A percentile compares a stretch with the other conserved stretches of the same genome.
phyloP scores from a whole-genome alignment of 2,797 vertebrate genomes.

The Leptodactylus fallax region DNA sequence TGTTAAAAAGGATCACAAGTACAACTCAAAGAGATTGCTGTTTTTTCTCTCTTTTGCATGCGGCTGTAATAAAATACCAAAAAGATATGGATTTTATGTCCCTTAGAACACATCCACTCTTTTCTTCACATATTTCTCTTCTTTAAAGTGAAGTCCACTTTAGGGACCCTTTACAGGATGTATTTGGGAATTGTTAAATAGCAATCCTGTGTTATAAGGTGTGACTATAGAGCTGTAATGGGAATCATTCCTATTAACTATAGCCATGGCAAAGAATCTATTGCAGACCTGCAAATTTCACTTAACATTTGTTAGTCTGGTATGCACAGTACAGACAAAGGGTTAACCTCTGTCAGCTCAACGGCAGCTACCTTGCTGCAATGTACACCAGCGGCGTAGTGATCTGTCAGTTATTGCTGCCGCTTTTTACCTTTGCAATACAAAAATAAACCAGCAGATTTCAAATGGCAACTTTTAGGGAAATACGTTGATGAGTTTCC shows the following conservation, averaged over 20 bases:
- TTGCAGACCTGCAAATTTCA: background rate
- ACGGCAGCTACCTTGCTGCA: too few relatives aligned
- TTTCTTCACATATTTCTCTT: background rate
- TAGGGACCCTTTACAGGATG: background rate
- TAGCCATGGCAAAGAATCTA: background rate
- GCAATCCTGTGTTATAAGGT: too few relatives aligned
- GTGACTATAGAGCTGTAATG: too few relatives aligned
- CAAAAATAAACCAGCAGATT: too few relatives aligned
- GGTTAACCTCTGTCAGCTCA: too few relatives aligned
- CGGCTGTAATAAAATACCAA: slow-evolving; percentile 43
- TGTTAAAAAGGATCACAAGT: slow-evolving; percentile 77
- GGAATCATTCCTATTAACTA: background rate
- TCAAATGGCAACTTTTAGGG: too few relatives aligned
- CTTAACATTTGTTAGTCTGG: background rate
- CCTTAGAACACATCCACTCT: background rate
- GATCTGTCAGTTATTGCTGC: too few relatives aligned
- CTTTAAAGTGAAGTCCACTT: background rate
- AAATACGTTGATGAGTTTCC: too few relatives aligned
- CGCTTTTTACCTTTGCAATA: too few relatives aligned
- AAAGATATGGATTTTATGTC: slow-evolving; percentile 55
- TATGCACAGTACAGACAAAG: too few relatives aligned
- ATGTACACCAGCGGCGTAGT: too few relatives aligned
- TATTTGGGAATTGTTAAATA: background rate
- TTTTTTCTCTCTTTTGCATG: slow-evolving; percentile 15
- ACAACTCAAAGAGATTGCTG: slow-evolving; percentile 40